Evolutionary conservation across 2,113 vertebrate genomes (phyloP).

Genomic region (cattle (Bos taurus)): DNA sequence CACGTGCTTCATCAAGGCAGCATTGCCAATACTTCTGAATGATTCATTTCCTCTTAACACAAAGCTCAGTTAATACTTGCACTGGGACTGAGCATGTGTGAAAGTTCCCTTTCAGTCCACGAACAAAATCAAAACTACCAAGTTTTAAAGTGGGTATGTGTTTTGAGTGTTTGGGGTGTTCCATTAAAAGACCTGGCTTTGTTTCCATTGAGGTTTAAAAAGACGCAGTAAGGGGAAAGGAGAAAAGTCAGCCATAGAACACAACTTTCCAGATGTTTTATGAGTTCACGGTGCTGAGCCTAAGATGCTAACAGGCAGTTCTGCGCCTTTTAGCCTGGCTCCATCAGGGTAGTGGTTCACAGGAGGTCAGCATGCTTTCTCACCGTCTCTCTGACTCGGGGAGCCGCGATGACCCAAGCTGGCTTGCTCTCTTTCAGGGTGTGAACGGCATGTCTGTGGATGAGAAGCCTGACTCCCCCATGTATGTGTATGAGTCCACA

Average conservation of each 20-base stretch:
- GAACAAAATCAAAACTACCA: constrained; percentile 32
- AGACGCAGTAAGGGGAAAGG: neutral
- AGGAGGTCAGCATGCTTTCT: neutral
- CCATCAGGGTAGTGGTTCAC: neutral
- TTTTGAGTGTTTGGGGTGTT: constrained; percentile 37
- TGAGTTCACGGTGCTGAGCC: neutral
- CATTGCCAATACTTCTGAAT: neutral
- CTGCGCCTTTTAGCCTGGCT: neutral
- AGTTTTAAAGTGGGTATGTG: neutral
- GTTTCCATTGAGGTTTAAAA: neutral
- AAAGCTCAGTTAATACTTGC: constrained; percentile 33
- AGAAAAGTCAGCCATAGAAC: neutral
- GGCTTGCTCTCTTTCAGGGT: constrained; percentile 85
- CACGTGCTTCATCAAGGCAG: constrained; percentile 19
- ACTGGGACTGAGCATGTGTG: neutral
- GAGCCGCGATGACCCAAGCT: accelerated
- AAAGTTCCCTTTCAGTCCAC: neutral
- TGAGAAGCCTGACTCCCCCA: constrained; percentile 99
- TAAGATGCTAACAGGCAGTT: neutral
- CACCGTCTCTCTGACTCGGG: neutral
- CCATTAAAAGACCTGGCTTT: constrained; percentile 29
- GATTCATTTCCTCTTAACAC: constrained; percentile 25
- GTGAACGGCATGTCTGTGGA: constrained; percentile 99
- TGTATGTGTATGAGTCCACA: constrained; percentile 99
- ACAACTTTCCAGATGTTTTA: neutral